A percentile compares a stretch with the other conserved stretches of the same genome.
phyloP scores from a whole-genome alignment of 2,113 vertebrate species.

The Agapornis roseicollis region DNA sequence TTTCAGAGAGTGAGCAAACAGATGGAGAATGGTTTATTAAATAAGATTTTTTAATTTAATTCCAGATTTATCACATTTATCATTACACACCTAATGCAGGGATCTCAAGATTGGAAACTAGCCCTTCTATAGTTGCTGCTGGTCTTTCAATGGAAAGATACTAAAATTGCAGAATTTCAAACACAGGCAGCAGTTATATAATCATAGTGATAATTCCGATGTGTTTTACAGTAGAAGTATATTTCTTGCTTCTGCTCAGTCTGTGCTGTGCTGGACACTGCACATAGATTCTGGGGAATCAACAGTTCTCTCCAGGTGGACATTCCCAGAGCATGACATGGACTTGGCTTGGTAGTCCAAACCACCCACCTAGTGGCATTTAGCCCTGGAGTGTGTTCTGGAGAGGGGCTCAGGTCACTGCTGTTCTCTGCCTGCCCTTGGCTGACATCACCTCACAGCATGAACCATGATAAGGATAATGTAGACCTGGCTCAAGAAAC shows the following conservation, averaged over 20 bases:
- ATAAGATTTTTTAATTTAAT: not conserved
- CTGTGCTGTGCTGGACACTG: not conserved
- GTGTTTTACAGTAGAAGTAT: not conserved
- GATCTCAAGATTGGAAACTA: not conserved
- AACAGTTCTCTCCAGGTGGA: not conserved
- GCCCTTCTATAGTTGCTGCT: not conserved
- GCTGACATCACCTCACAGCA: not conserved
- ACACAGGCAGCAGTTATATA: not conserved
- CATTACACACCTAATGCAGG: not conserved
- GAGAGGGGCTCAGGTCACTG: not conserved
- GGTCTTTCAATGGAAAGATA: not conserved
- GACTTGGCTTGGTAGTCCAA: not conserved
- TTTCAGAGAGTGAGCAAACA: not conserved
- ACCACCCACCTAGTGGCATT: fast-evolving
- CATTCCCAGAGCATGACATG: fast-evolving
- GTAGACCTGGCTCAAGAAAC: not conserved
- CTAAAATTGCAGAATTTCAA: not conserved
- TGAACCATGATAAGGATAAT: not conserved
- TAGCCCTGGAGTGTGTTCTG: not conserved
- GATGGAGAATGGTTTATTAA: not conserved
- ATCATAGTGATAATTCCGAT: not conserved
- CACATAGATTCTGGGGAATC: not conserved
- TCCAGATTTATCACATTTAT: not conserved
- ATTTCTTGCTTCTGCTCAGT: not conserved
- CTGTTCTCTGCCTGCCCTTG: not conserved